Conservation (phyloP, 2,888 invertebrate species). For the Platypus cylindrus region DNA sequence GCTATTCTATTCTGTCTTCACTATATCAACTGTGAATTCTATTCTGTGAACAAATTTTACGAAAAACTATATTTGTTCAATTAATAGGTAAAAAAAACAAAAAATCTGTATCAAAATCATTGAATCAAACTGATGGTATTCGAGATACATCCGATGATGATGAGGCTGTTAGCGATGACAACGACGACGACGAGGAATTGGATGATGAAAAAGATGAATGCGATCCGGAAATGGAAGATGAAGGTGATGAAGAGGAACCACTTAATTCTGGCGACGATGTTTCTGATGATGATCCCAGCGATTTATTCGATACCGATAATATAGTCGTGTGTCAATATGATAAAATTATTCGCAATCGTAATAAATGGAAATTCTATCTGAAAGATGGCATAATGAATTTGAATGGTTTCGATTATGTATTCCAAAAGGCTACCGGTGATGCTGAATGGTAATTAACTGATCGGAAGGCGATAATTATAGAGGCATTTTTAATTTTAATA, state of each 20-base stretch:
- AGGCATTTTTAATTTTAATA: too few species aligned
- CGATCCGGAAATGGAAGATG: slow-evolving; percentile 37
- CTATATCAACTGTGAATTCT: too few species aligned
- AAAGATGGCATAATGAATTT: slow-evolving; percentile 99
- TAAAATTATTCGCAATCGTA: slow-evolving; percentile 90
- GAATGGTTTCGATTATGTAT: slow-evolving; percentile 94
- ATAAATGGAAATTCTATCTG: slow-evolving; percentile 98
- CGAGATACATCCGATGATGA: slow-evolving; percentile 60
- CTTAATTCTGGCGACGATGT: slow-evolving; percentile 95
- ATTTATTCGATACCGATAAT: slow-evolving; percentile 97
- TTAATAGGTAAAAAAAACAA: slow-evolving; percentile 26
- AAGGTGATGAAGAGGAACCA: slow-evolving; percentile 50
- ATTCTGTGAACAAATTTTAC: too few species aligned
- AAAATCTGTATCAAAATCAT: slow-evolving; percentile 11
- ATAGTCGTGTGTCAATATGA: slow-evolving; percentile 99
- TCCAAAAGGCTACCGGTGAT: slow-evolving; percentile 97
- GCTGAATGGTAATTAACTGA: slow-evolving; percentile 99
- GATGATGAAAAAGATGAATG: slow-evolving; percentile 54
- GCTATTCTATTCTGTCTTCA: too few species aligned
- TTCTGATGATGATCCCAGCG: slow-evolving; percentile 87
- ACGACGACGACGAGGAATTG: slow-evolving; percentile 47
- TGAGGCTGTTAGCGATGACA: slow-evolving; percentile 56
- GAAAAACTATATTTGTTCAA: background rate
- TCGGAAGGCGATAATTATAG: too few species aligned
- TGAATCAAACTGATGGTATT: slow-evolving; percentile 45